Percentiles rank a stretch among this genome's conserved stretches.
Conservation (phyloP, 2,888 invertebrate species). For the Bellardia pandia region DNA sequence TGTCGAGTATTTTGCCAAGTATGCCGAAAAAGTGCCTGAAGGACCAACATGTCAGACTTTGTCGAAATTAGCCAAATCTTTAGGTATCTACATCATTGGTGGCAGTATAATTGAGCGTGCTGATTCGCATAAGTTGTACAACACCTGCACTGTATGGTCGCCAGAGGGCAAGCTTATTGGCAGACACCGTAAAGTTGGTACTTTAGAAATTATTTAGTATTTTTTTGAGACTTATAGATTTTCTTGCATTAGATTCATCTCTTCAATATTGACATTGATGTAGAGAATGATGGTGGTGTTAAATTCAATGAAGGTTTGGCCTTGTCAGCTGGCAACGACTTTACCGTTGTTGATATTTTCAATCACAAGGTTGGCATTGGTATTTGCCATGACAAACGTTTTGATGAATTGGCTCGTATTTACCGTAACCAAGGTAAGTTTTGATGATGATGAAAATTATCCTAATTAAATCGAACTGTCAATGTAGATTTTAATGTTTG, state of each 20-base stretch:
- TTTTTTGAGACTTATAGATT: background rate
- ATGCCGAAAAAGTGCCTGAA: slow-evolving; percentile 94
- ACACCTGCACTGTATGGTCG: slow-evolving; percentile 95
- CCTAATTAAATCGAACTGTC: too few species aligned
- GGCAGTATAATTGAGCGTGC: slow-evolving; percentile 95
- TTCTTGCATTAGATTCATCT: slow-evolving; percentile 89
- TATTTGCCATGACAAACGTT: slow-evolving; percentile 98
- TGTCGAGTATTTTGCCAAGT: slow-evolving; percentile 90
- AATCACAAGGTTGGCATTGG: slow-evolving; percentile 92
- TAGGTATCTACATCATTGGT: slow-evolving; percentile 92
- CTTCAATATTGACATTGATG: slow-evolving; percentile 93
- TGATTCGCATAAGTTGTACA: slow-evolving; percentile 88
- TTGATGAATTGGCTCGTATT: slow-evolving; percentile 93
- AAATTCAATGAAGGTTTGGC: slow-evolving; percentile 95
- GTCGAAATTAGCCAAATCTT: slow-evolving; percentile 90
- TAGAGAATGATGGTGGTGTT: slow-evolving; percentile 90
- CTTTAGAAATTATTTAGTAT: background rate
- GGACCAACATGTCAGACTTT: slow-evolving; percentile 90
- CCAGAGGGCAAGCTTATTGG: slow-evolving; percentile 91
- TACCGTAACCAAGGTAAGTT: slow-evolving; percentile 86
- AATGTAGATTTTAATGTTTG: too few species aligned
- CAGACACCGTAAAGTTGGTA: slow-evolving; percentile 91
- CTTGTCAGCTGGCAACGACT: slow-evolving; percentile 89
- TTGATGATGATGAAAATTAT: too few species aligned
- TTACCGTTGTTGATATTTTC: slow-evolving; percentile 90